These are phyloP conservation scores for Mylabris sibirica DNA, from an alignment of 2,888 invertebrate species.

Conservation along the genomic window DNA sequence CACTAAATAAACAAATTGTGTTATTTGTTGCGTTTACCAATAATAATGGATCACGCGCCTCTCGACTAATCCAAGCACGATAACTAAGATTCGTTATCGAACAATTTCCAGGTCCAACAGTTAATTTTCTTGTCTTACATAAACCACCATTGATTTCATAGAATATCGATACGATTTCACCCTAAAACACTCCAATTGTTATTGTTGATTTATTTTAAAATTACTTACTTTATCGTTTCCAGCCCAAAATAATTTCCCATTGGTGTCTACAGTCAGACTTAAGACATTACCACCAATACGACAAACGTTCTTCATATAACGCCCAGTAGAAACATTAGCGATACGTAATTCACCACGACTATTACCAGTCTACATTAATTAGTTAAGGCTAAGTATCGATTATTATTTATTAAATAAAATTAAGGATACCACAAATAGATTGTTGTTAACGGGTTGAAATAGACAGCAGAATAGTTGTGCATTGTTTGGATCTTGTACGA, in stretches of 20 bases:
- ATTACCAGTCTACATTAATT: slow-evolving; percentile 70
- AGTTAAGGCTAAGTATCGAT: slow-evolving; percentile 21
- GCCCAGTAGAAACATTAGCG: slow-evolving; percentile 85
- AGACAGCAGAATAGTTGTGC: slow-evolving; percentile 75
- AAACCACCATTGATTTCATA: slow-evolving; percentile 56
- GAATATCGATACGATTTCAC: slow-evolving; percentile 56
- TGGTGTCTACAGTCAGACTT: slow-evolving; percentile 78
- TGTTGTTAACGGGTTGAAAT: slow-evolving; percentile 86
- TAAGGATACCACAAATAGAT: slow-evolving; percentile 83
- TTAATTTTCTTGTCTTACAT: slow-evolving; percentile 50
- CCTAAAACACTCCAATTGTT: slow-evolving; percentile 44
- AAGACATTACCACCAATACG: slow-evolving; percentile 70
- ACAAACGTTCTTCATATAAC: slow-evolving; percentile 72
- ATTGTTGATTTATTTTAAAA: not conserved
- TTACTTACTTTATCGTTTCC: slow-evolving; percentile 74
- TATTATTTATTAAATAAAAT: not conserved
- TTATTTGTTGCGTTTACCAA: slow-evolving; percentile 81
- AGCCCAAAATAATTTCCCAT: slow-evolving; percentile 82
- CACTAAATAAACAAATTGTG: slow-evolving; percentile 74
- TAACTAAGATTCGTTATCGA: slow-evolving; percentile 78
- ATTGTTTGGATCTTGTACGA: slow-evolving; percentile 69
- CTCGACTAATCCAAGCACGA: slow-evolving; percentile 83
- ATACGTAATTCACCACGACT: slow-evolving; percentile 77
- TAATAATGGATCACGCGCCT: slow-evolving; percentile 71
- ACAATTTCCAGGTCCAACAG: slow-evolving; percentile 47